Base-by-base conservation (phyloP, 2,113 vertebrate genomes). In the Sterna hirundo region DNA sequence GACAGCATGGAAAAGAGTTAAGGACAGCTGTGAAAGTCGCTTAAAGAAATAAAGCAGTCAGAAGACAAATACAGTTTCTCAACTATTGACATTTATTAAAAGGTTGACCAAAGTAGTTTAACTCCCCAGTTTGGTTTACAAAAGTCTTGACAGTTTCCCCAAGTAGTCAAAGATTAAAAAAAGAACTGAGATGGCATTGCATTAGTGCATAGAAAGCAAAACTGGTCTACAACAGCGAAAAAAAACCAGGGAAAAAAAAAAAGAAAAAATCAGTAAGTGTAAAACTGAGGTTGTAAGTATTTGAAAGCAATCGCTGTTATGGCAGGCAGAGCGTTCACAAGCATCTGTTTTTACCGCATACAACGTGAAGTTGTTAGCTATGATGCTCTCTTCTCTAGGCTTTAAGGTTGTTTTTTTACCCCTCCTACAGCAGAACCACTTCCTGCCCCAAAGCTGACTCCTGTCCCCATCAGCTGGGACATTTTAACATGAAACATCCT, bases 41-140 rank as follows among this genome's bases (percentile, higher is more conserved):
- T 85, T 61, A 11, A 70, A 61, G 81, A 94, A 97, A 94, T 82
- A 79, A 80, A 97, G 94, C 32, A 96, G 66, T 42, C 94, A 84
- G 51, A 95, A 86, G 69, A 77, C 92, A 95, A 77, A 71, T 21
- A 15, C 15, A 87, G 40, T 49, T 91, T 96, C 96, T 95, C 64
- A 94, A 54, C 94, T 96, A 86, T 82, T 34, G 88, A 76, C 55
- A 54, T 97, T 97, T 97, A 97, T 97, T 97, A 90, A 21, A 92
- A 90, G 81, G 74, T 90, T 83, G 83, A 95, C 79, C 7, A 1
- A 96, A 92, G 86, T 54, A 92, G 58, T 58, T 88, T 83, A 77
- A 83, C 68, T 94, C 60, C 61, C 86, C 90, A 76, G 54, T 81
- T 93, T 74, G 80, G 87, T 91, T 97, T 97, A 97, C 93, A 97